A percentile compares a stretch with the other conserved stretches of the same genome.
phyloP scores from a whole-genome alignment of 2,888 invertebrate genomes.

The Sesia apiformis region DNA sequence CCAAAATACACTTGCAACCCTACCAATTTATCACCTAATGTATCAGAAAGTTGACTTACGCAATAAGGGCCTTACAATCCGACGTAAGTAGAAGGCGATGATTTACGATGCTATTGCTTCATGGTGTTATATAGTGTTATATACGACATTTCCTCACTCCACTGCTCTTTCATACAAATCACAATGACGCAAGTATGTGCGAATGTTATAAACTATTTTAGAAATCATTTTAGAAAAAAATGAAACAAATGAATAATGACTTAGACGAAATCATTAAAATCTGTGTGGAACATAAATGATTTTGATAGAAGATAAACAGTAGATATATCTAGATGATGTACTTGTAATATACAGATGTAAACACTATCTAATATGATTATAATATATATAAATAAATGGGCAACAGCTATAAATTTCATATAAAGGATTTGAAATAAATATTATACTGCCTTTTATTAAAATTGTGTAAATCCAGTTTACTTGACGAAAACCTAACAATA shows the following conservation, averaged over 20 bases:
- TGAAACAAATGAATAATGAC: conserved; percentile 6
- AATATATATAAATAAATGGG: too few species aligned
- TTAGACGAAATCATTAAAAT: neutral
- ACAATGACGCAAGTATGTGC: conserved; percentile 12
- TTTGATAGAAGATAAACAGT: too few species aligned
- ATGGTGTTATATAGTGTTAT: too few species aligned
- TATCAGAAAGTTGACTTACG: conserved; percentile 2
- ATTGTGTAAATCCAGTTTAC: conserved; percentile 10
- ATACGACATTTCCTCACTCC: conserved; percentile 15
- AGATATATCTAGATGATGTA: too few species aligned
- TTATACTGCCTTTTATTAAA: conserved; percentile 3
- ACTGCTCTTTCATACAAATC: conserved; percentile 13
- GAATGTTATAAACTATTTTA: conserved; percentile 6
- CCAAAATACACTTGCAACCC: too few species aligned
- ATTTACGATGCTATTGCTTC: too few species aligned
- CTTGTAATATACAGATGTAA: too few species aligned
- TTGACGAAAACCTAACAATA: conserved; percentile 20
- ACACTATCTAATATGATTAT: too few species aligned
- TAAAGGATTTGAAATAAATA: conserved; percentile 2
- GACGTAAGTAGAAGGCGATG: neutral
- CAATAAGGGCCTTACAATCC: conserved; percentile 1
- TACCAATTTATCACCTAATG: too few species aligned
- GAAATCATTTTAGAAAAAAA: conserved; percentile 15
- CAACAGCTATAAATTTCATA: too few species aligned
- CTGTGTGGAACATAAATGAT: too few species aligned